phyloP scores from a whole-genome alignment of 2,888 invertebrate genomes.

The Pimpla rufipes region DNA sequence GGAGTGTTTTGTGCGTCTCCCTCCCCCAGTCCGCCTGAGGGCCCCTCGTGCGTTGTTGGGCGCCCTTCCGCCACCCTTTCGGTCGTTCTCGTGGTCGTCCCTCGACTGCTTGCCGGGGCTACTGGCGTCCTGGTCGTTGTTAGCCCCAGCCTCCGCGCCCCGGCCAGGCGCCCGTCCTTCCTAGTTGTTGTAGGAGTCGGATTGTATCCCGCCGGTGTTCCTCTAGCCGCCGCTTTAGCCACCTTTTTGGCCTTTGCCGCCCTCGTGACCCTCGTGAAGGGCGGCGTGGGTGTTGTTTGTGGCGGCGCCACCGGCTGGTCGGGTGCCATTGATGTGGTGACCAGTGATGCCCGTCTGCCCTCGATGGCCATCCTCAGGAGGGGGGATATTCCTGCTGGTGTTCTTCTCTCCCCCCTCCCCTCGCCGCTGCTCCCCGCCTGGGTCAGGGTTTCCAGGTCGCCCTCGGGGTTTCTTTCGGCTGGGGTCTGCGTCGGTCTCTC shows the following conservation, averaged over 20 bases:
- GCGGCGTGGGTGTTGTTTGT: neutral
- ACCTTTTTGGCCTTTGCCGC: neutral
- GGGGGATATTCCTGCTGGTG: neutral
- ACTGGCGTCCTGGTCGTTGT: neutral
- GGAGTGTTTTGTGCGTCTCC: too few relatives aligned
- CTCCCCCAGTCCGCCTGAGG: neutral
- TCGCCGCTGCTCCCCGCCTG: neutral
- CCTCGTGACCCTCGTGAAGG: neutral
- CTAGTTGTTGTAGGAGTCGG: neutral
- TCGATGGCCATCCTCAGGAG: neutral
- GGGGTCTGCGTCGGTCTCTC: neutral
- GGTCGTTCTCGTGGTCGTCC: neutral
- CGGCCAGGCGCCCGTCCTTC: neutral
- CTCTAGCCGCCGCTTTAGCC: neutral
- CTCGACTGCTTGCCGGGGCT: constrained; percentile 3
- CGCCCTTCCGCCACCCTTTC: neutral
- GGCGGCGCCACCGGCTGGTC: neutral
- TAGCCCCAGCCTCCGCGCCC: neutral
- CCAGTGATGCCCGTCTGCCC: neutral
- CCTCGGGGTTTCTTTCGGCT: neutral
- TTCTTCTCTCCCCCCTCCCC: neutral
- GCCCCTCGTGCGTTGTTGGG: neutral
- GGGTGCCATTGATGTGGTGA: neutral
- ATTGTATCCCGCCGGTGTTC: neutral
- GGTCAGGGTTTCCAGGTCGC: neutral